phyloP scores from a whole-genome alignment of 2,113 vertebrate species.

The Neoarius graeffei region DNA sequence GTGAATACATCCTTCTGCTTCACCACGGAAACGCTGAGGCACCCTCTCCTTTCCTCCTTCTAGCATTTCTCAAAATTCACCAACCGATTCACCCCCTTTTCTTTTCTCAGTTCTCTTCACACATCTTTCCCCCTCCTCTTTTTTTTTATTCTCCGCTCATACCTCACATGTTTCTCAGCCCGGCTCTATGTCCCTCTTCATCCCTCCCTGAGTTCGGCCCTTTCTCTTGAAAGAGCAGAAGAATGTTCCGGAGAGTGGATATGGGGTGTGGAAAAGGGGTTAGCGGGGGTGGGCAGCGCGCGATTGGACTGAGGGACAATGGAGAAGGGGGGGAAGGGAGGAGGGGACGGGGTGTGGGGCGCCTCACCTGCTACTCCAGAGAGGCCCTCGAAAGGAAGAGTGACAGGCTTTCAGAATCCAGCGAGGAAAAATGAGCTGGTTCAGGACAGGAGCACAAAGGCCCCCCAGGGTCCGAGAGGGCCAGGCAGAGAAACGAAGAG shows the following conservation, averaged over 20 bases:
- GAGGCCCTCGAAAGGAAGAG: constrained; percentile 56
- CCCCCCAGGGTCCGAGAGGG: constrained; percentile 51
- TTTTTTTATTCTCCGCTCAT: constrained; percentile 22
- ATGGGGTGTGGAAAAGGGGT: constrained; percentile 43
- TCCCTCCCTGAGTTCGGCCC: constrained; percentile 40
- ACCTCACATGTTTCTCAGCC: constrained; percentile 43
- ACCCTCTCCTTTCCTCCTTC: constrained; percentile 28
- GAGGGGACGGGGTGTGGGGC: constrained; percentile 43
- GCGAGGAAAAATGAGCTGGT: constrained; percentile 57
- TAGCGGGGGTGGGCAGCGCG: constrained; percentile 37
- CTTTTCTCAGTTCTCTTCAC: constrained; percentile 38
- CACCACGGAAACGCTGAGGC: constrained; percentile 47
- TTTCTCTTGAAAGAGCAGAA: constrained; percentile 52
- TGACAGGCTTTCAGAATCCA: constrained; percentile 61
- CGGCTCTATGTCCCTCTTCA: constrained; percentile 40
- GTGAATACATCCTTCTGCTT: constrained; percentile 53
- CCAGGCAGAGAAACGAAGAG: constrained; percentile 42
- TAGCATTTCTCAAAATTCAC: constrained; percentile 45
- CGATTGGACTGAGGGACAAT: constrained; percentile 56
- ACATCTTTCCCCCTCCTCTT: neutral
- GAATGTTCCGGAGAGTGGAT: constrained; percentile 50
- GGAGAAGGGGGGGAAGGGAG: constrained; percentile 25
- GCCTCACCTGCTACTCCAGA: constrained; percentile 56
- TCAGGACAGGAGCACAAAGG: constrained; percentile 59
- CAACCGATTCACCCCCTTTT: constrained; percentile 38